A percentile compares a stretch with the other conserved stretches of the same genome.
Conservation (phyloP, 1,140 invertebrate genomes). For the Polypedilum vanderplanki region DNA sequence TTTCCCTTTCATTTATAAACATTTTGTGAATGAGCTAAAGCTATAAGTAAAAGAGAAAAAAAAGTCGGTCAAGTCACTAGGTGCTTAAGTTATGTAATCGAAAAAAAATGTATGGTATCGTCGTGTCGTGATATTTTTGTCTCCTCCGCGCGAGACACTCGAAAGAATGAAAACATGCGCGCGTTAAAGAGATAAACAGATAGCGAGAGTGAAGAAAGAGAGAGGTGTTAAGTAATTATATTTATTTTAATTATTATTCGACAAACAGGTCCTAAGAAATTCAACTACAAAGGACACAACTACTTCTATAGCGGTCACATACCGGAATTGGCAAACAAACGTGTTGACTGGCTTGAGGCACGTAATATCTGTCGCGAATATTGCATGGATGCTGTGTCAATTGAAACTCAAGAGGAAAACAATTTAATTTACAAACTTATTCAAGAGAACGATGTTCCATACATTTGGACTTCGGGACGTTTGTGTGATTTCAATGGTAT, state of each 20-base stretch:
- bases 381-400: constrained; percentile 84
- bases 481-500: constrained; percentile 77
- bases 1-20: constrained; percentile 19
- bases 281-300: constrained; percentile 76
- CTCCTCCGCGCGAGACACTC: no score
- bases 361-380: constrained; percentile 84
- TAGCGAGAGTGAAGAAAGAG: no score
- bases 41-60: background rate
- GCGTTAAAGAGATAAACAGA: no score
- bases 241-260: constrained; percentile 37
- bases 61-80: background rate
- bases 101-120: constrained; percentile 29
- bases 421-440: constrained; percentile 80
- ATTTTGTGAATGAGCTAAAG: background rate
- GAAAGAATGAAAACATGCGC: no score
- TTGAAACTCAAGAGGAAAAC: constrained; percentile 84
- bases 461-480: constrained; percentile 86
- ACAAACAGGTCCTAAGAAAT: constrained; percentile 75
- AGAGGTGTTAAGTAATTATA: background rate
- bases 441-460: constrained; percentile 79
- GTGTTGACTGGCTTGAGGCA: constrained; percentile 83
- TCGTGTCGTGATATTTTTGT: constrained; percentile 21
- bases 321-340: constrained; percentile 64
- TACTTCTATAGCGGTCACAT: constrained; percentile 84
- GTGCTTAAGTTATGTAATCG: constrained; percentile 38